Base-by-base conservation (phyloP, 2,113 vertebrate genomes). In the Callopanchax toddi region DNA sequence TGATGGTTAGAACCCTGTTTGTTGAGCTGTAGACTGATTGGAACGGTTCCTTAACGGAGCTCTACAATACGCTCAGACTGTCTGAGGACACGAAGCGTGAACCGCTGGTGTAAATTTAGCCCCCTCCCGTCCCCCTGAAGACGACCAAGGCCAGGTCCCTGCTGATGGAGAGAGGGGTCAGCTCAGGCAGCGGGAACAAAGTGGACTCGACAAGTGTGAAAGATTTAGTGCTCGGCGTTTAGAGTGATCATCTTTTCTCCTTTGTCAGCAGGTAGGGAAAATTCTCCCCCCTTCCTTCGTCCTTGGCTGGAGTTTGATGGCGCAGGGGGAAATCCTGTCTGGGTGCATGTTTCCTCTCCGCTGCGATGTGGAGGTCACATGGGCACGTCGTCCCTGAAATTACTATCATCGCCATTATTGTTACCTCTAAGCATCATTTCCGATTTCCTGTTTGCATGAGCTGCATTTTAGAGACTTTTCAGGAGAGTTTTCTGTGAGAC, bases 181-280 rank as follows among this genome's bases (percentile, higher is more conserved):
- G 46, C 75, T 77, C 83, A 72, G 76, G 78, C 74, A 49, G 80
- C 60, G 43, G 78, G 71, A 85, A 87, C 84, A 87, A 89, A 91
- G 80, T 86, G 81, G 82, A 88, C 80, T 85, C 84, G 88, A 90
- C 86, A 91, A 84, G 87, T 86, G 87, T 90, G 89, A 87, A 89
- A 88, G 88, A 91, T 90, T 91, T 90, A 91, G 83, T 82, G 85
- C 72, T 15, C 65, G 78, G 71, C 88, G 71, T 91, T 90, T 86
- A 84, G 75, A 89, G 84, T 78, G 82, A 88, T 91, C 84, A 88
- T 89, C 86, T 86, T 83, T 89, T 87, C 76, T 78, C 69, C 89
- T 88, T 83, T 85, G 89, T 90, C 89, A 91, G 90, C 87, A 90
- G 84, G 86, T 80, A 60, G 64, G 75, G 72, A 77, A 70, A 83